These are phyloP conservation scores for Artemisiospiza belli DNA, from an alignment of 2,113 vertebrate genomes.

Conservation along the genomic window DNA sequence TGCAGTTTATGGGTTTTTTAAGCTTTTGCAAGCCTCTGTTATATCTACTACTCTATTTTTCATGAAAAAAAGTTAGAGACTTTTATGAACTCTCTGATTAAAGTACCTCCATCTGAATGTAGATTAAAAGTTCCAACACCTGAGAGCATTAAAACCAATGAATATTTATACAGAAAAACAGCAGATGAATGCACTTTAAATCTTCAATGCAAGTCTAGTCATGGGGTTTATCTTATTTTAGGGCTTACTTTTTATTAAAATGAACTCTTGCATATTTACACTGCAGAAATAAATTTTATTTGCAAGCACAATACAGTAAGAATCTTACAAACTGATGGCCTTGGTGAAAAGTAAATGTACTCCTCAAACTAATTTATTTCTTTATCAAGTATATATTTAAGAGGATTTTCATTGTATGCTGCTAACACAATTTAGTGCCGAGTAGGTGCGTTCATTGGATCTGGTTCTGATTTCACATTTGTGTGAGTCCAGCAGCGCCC, in stretches of 20 bases:
- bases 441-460: not conserved
- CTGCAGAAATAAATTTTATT: constrained; percentile 82
- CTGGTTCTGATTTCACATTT: not conserved
- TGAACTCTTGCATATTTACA: constrained; percentile 85
- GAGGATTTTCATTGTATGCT: constrained; percentile 19
- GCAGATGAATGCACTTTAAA: constrained; percentile 84
- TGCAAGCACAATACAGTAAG: constrained; percentile 78
- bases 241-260: constrained; percentile 85
- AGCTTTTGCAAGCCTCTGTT: constrained; percentile 63
- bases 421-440: not conserved
- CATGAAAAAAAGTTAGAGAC: constrained; percentile 68
- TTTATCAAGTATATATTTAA: constrained; percentile 52
- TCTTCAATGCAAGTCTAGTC: constrained; percentile 84
- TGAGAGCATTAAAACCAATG: constrained; percentile 83
- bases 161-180: constrained; percentile 85
- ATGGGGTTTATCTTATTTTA: constrained; percentile 86
- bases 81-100: constrained; percentile 87
- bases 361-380: constrained; percentile 59
- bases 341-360: constrained; percentile 63
- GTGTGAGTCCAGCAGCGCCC: not conserved
- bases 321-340: constrained; percentile 66
- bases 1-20: constrained; percentile 53
- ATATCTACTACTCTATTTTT: constrained; percentile 67
- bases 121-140: constrained; percentile 86
- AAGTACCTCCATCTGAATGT: constrained; percentile 83